Base-by-base conservation (phyloP, 1,140 invertebrate genomes). In the Phocides pigmalion region DNA sequence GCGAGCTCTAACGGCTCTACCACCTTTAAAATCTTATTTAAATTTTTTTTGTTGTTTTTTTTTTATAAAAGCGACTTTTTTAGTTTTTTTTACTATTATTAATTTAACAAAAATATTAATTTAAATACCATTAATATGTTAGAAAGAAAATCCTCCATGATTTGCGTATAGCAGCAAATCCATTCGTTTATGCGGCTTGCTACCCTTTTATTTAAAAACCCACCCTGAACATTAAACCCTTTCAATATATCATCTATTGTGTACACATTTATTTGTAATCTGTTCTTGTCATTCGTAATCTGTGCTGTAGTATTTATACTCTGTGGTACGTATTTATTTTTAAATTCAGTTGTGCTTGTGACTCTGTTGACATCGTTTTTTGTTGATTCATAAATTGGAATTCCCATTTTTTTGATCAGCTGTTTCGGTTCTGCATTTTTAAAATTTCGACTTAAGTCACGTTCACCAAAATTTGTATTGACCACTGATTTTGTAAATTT, bases 161-260 rank as follows among this genome's bases (percentile, higher is more conserved):
- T 70, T 51, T 86, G 83, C n/a, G 44, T 61, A 14, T 70, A 81
- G 39, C 54, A 61, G 12, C 81, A 86, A 11, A 80, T 63, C 53
- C 62, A 80, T 50, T 86, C 83, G 0, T 79, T 76, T 3, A 72
- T 54, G 20, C 70, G 70, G 0, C 19, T 28, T 9, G 32, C 61
- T 6, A 86, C 58, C 50, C 59, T 72, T 1, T 58, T 17, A 9
- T 64, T 62, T 25, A 76, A 65, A 19, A 19, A 22, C 28, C 64
- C 15, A 61, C 65, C 64, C 28, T 58, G 76, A 2, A 75, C 56
- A 46, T 20, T 4, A 64, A 77, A 84, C 4, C 25, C 67, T 20
- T 64, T 32, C 9, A 32, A 47, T 39, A 41, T 64, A 3, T 70
- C 46, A 0, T 74, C 47, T 8, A 73, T n/a, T 17, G 37, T 39